Evolutionary conservation across 2,113 vertebrate species (phyloP).

Genomic region (Sphaerodactylus townsendi): DNA sequence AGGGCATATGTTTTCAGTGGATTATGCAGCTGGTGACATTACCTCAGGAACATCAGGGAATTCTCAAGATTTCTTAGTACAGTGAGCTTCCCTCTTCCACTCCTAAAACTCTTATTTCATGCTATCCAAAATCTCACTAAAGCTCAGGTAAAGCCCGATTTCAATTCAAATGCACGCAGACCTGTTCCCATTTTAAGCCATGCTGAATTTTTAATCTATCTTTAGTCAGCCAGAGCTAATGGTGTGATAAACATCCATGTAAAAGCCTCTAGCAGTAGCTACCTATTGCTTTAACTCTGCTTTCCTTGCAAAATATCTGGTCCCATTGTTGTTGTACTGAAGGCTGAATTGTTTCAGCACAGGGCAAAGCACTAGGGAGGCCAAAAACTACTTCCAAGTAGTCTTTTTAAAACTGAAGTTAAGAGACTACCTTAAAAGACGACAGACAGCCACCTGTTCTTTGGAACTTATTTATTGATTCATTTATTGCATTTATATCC

Average conservation of each 20-base stretch:
- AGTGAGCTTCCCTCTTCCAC: neutral
- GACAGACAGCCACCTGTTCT: no score
- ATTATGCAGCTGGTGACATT: conserved; percentile 16
- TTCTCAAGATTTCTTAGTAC: neutral
- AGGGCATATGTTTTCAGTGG: neutral
- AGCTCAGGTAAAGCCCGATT: neutral
- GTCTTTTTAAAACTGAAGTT: no score
- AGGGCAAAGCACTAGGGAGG: neutral
- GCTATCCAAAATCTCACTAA: neutral
- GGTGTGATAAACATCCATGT: neutral
- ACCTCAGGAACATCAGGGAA: neutral
- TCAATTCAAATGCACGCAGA: neutral
- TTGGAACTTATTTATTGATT: no score
- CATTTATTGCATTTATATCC: no score
- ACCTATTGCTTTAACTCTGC: neutral
- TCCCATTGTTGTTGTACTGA: neutral
- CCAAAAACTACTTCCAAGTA: no score
- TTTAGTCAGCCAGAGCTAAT: neutral
- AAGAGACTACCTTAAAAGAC: no score
- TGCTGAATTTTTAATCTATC: neutral
- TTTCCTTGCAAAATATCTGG: neutral
- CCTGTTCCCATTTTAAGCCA: neutral
- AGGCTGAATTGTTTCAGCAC: neutral
- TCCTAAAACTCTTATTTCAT: neutral
- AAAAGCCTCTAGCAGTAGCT: neutral